These are phyloP conservation scores for Cotesia chilonis DNA, from an alignment of 1,140 invertebrate species.

Conservation along the genomic window DNA sequence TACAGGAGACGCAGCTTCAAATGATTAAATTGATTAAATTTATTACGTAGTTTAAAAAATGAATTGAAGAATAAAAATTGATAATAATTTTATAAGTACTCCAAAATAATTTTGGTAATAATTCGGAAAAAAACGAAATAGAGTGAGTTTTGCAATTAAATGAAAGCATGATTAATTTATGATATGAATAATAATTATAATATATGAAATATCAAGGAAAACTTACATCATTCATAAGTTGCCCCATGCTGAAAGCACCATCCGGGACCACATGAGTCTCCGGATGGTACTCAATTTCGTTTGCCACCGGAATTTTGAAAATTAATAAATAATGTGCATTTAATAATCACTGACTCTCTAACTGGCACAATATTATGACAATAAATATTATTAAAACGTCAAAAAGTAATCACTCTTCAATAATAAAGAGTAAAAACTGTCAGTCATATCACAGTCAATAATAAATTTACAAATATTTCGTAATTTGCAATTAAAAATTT, in stretches of 20 bases:
- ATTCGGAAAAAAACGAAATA: too few species aligned
- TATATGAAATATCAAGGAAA: neutral
- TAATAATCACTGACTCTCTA: constrained; percentile 24
- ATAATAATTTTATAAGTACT: too few species aligned
- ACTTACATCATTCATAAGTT: constrained; percentile 69
- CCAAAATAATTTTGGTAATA: too few species aligned
- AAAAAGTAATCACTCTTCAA: constrained; percentile 54
- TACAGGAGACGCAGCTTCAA: too few species aligned
- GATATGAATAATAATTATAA: too few species aligned
- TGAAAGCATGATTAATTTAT: too few species aligned
- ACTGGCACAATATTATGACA: constrained; percentile 15
- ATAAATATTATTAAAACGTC: constrained; percentile 47
- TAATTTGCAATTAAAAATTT: too few species aligned
- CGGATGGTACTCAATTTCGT: constrained; percentile 58
- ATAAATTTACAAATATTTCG: neutral
- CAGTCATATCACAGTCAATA: constrained; percentile 44
- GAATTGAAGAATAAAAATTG: too few species aligned
- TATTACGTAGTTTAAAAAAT: too few species aligned
- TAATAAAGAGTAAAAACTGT: constrained; percentile 41
- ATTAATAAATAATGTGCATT: constrained; percentile 41
- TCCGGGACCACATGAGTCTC: constrained; percentile 59
- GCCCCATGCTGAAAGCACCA: constrained; percentile 67
- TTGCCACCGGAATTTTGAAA: constrained; percentile 67
- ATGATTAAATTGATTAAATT: too few species aligned
- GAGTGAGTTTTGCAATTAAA: too few species aligned